These are phyloP conservation scores for Phasianus colchicus DNA, from an alignment of 2,113 vertebrate species.

Conservation along the genomic window DNA sequence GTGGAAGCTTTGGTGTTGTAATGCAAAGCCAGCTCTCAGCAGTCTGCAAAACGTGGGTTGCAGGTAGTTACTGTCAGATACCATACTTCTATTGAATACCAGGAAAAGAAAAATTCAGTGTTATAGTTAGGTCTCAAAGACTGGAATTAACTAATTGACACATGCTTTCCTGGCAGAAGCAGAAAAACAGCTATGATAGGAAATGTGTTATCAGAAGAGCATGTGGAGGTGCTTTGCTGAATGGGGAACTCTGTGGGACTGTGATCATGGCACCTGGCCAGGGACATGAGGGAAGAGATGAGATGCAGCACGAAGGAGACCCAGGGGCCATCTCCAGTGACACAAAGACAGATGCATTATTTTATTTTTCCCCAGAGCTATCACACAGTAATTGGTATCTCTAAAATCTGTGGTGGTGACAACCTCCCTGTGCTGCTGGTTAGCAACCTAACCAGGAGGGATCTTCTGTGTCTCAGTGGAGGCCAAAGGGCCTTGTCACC, in stretches of 20 bases:
- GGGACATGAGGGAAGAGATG: rapidly evolving
- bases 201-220: neutral
- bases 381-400: neutral
- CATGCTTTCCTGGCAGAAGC: neutral
- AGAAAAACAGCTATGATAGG: neutral
- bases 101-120: neutral
- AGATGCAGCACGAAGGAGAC: neutral
- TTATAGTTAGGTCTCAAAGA: neutral
- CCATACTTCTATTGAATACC: neutral
- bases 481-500: neutral
- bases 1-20: neutral
- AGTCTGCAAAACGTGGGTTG: neutral
- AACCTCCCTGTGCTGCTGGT: rapidly evolving
- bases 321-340: neutral
- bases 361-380: neutral
- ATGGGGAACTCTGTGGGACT: neutral
- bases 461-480: neutral
- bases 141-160: neutral
- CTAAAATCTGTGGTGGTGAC: rapidly evolving
- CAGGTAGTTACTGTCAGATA: neutral
- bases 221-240: neutral
- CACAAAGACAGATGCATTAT: neutral
- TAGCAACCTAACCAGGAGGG: neutral
- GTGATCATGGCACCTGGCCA: neutral
- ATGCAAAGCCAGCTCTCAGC: neutral